Base-by-base conservation (phyloP, 2,113 vertebrate species). In the Puntigrus tetrazona region DNA sequence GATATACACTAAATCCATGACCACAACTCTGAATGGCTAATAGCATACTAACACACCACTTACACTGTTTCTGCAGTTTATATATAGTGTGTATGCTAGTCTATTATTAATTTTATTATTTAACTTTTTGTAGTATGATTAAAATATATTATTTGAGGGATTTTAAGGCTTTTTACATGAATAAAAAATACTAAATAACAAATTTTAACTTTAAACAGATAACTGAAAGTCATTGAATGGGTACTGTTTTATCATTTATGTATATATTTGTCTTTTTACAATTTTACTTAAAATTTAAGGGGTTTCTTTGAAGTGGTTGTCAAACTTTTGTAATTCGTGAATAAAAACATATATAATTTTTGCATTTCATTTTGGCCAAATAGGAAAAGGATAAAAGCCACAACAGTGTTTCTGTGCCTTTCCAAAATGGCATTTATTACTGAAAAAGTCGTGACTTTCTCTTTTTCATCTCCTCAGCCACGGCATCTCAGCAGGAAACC, bases 401-500 rank as follows among this genome's bases (percentile, higher is more conserved):
- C 7, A 3, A 18, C 34, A 34, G 31, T 4, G 0, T 69, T 69
- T 69, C 34, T 69, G 6, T 38, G 20, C n/a, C 4, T 70, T 70
- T 70, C 34, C 18, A 9, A 70, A 38, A 22, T 36, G 22, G 43
- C 27, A 50, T 75, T 50, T 75, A 18, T 59, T 38, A 38, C 36
- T 22, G 4, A 69, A 38, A 36, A 59, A 50, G 57, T 41, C 9
- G 16, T n/a, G 27, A 11, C 18, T 72, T 78, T 61, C 74, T 57
- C 52, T 78, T 74, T 88, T 41, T 41, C 7, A 77, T 55, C 86
- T 88, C 82, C 88, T 52, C 88, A 96, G 96, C 97, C 75, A 95
- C 98, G 5, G 96, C 96, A 0, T 96, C 98, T 0, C 97, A 98
- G 92, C 98, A 97, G 88, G 98, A 99, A 89, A 88, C 96, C 1